Base-by-base conservation (phyloP, 2,888 invertebrate species). In the Lochmaea capreae region DNA sequence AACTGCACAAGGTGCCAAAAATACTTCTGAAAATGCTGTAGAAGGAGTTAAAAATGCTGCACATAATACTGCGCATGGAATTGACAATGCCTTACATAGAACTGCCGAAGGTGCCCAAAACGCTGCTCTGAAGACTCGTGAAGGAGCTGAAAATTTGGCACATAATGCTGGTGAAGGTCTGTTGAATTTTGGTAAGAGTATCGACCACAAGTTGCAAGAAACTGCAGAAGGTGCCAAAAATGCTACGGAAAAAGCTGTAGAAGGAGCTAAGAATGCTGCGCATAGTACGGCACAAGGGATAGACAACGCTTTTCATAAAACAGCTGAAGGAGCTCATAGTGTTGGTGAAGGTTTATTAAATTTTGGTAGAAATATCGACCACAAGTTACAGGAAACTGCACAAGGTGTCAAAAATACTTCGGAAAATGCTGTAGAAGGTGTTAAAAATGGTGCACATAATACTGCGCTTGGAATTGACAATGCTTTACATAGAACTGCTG, bases 241-340 rank as follows among this genome's bases (percentile, higher is more conserved):
- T 46, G 75, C 76, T 67, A 69, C 69, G 66, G 65, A 74, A 46
- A 67, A 77, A 22, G 18, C 73, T 10, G 69, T 62, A 18, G 74
- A 71, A n/a, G 76, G 76, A 12, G 75, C 75, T 3, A 39, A 70
- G 67, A 76, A 75, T 61, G 72, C 72, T 11, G 75, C 39, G 14
- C 42, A 72, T 3, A 67, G 72, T 16, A 62, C 75, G 0, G 73
- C 73, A 11, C 71, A 74, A 12, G 77, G 81, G 8, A 86, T 86
- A 9, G 77, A 77, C 4, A 84, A 86, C 71, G 86, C 83, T 8
- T n/a, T 9, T 18, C 5, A 68, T 3, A 67, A 74, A 42, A 62
- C 71, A n/a, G 74, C 75, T 10, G 75, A 75, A 49, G 77, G 75
- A 16, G 77, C 77, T 11, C 42, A 62, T 10, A 62, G n/a, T 8